phyloP scores from a whole-genome alignment of 2,797 vertebrate species.

The Pangasius sanitwongsei region DNA sequence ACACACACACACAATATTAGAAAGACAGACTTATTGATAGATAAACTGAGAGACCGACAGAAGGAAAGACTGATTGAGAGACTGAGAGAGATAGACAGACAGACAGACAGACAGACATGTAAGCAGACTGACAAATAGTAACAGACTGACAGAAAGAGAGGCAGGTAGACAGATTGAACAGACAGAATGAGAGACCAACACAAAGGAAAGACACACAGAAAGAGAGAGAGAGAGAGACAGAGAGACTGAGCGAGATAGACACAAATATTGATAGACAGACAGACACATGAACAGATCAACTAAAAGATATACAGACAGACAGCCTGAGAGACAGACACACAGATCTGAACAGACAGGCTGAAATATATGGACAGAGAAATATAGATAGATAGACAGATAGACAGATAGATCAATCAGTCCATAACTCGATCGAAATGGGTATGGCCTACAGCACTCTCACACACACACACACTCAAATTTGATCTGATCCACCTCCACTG shows the following conservation, averaged over 20 bases:
- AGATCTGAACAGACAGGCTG: too few relatives aligned
- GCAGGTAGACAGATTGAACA: too few relatives aligned
- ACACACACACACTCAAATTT: neutral
- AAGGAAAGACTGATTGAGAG: neutral
- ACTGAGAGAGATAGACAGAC: neutral
- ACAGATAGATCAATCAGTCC: neutral
- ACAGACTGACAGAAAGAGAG: neutral
- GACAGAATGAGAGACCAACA: neutral
- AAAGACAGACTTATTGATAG: neutral
- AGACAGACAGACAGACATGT: neutral
- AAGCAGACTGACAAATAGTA: too few relatives aligned
- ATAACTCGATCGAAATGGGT: neutral
- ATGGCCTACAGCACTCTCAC: neutral
- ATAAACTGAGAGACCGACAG: neutral
- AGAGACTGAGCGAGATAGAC: too few relatives aligned
- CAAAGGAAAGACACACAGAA: neutral
- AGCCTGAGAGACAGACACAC: too few relatives aligned
- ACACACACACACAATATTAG: neutral
- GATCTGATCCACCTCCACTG: neutral
- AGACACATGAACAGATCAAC: too few relatives aligned
- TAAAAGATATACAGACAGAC: too few relatives aligned
- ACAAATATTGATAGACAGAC: too few relatives aligned
- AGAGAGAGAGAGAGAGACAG: neutral
- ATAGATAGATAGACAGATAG: too few relatives aligned
- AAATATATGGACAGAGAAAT: too few relatives aligned